Evolutionary conservation across 2,113 vertebrate genomes (phyloP).

Genomic region (Phylloscopus trochilus): DNA sequence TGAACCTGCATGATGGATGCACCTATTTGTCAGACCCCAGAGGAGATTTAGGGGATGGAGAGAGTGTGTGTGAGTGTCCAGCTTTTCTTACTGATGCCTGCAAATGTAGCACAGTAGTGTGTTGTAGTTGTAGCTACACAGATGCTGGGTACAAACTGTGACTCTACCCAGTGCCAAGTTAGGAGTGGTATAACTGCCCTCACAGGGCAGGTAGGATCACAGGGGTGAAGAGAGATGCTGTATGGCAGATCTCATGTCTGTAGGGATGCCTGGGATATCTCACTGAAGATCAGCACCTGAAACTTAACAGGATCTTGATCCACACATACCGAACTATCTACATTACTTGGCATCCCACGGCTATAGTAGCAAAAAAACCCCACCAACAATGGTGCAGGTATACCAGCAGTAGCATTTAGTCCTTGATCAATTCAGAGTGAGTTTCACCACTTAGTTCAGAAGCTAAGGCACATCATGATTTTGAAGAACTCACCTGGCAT

Average conservation of each 20-base stretch:
- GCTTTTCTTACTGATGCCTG: background rate
- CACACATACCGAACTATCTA: background rate
- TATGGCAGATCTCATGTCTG: background rate
- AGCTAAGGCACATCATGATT: background rate
- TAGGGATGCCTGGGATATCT: background rate
- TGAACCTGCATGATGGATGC: background rate
- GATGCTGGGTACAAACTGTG: background rate
- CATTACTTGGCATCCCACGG: background rate
- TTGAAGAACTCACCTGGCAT: background rate
- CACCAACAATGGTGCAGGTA: rapidly evolving
- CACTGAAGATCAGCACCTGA: background rate
- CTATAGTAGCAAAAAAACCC: background rate
- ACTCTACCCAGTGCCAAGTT: background rate
- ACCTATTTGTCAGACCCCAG: background rate
- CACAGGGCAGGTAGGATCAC: background rate
- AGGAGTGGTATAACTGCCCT: background rate
- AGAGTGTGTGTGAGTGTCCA: background rate
- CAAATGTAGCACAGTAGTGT: background rate
- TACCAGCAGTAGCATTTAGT: background rate
- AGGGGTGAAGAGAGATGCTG: background rate
- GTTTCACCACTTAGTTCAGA: background rate
- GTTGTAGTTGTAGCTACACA: background rate
- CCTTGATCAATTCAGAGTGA: background rate
- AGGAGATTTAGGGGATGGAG: background rate
- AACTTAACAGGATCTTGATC: background rate